Evolutionary conservation across 1,140 invertebrate genomes (phyloP).

Genomic region (Propsilocerus akamusi): DNA sequence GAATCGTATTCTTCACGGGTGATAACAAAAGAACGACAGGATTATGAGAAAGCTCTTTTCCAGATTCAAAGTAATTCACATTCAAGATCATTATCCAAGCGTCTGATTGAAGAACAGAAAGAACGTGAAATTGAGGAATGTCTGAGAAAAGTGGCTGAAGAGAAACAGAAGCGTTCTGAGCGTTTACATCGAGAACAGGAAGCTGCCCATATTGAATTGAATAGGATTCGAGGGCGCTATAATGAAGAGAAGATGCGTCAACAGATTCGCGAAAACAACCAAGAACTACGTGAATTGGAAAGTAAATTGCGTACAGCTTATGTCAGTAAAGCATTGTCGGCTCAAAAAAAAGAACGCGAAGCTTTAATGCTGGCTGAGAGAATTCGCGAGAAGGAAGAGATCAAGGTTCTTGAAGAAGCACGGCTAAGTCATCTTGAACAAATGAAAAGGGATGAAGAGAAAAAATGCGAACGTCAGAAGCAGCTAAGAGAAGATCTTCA

Average conservation of each 20-base stretch:
- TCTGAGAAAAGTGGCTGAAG: not conserved
- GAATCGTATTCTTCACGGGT: not conserved
- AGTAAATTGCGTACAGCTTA: slow-evolving; percentile 22
- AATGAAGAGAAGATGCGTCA: slow-evolving; percentile 9
- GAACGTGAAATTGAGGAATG: not conserved
- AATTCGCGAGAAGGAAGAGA: slow-evolving; percentile 9
- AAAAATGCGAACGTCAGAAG: slow-evolving; percentile 15
- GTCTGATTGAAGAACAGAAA: not conserved
- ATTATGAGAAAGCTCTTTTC: not conserved
- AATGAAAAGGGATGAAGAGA: slow-evolving; percentile 10
- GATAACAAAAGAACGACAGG: not conserved
- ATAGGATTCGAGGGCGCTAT: not conserved
- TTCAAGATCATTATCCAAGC: not conserved
- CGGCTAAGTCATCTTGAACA: slow-evolving; percentile 11
- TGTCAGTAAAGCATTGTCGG: slow-evolving; percentile 19
- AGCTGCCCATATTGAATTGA: not conserved
- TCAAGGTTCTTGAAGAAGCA: slow-evolving; percentile 9
- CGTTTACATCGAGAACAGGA: not conserved
- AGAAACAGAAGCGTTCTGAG: not conserved
- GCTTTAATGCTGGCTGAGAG: slow-evolving; percentile 10
- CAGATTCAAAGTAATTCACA: not conserved
- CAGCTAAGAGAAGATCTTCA: slow-evolving; percentile 20
- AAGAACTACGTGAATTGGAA: slow-evolving; percentile 23
- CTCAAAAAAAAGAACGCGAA: slow-evolving; percentile 24
- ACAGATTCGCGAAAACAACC: slow-evolving; percentile 19